Conservation (phyloP, 2,113 vertebrate species). For the Excalfactoria chinensis region DNA sequence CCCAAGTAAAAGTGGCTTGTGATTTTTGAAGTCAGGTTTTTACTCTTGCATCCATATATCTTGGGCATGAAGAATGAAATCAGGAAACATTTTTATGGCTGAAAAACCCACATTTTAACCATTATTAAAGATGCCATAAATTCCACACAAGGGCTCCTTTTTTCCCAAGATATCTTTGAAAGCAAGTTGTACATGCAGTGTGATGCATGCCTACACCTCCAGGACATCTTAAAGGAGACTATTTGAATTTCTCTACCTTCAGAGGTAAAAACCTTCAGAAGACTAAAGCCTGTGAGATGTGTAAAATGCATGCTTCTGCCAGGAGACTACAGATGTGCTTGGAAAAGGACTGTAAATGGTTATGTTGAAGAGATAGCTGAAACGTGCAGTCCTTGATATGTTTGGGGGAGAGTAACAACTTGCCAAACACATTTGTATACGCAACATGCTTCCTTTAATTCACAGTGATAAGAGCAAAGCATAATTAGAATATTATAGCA, state of each 20-base stretch:
- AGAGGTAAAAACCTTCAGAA: neutral
- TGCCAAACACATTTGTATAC: neutral
- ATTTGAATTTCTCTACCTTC: neutral
- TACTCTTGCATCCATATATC: neutral
- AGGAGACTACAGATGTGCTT: neutral
- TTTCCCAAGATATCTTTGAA: neutral
- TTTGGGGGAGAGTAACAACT: neutral
- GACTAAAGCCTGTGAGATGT: neutral
- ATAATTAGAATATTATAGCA: neutral
- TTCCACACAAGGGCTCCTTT: neutral
- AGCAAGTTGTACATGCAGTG: neutral
- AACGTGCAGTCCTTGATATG: neutral
- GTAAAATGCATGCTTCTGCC: neutral
- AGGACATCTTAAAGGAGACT: neutral
- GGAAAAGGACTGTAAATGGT: neutral
- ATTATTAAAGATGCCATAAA: neutral
- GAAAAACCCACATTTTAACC: neutral
- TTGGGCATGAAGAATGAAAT: constrained; percentile 25
- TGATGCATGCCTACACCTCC: neutral
- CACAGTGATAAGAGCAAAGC: neutral
- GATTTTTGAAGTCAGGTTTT: neutral
- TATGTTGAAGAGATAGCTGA: neutral
- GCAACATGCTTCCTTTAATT: neutral
- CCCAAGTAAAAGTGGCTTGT: neutral
- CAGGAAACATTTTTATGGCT: neutral